Evolutionary conservation across 2,113 vertebrate species (phyloP), one percentile per base, ranked within the genome.

Genomic region (Oreochromis tanganicae): DNA sequence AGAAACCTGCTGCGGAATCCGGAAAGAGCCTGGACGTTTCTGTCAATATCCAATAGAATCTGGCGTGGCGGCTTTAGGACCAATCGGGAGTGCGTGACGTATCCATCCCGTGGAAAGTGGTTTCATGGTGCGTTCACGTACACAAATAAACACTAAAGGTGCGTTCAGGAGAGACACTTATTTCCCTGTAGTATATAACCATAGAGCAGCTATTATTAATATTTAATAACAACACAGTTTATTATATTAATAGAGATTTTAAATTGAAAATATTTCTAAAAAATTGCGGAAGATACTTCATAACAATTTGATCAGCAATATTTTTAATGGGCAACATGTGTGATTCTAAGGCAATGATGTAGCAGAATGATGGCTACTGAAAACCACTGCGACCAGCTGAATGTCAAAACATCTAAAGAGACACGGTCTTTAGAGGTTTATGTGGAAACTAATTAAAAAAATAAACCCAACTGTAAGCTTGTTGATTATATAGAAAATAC

Each of bases 1-100:
- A 46, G 38, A 91, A 38, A 34, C 7, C 55, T 41, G 80, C 54
- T 68, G 46, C 36, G 87, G 88, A 93, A 92, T 94, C 82, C 38
- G 6, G 1, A 48, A 48, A 6, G 34, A 43, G 87, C 88, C 88
- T 81, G 88, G 89, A 82, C 11, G 2, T 81, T 9, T n/a, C 5
- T 3, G 0, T 5, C 4, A 4, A 16, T 9, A 63, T 9, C 91
- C 93, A 93, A 90, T 91, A 14, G 9, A 5, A 81, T 50, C 36
- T 19, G 48, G 29, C 17, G 27, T 16, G 16, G 12, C 5, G 7
- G 34, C 6, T 5, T 50, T 38, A 19, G 9, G 43, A 41, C 92
- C 88, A 91, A 91, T 88, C 32, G 48, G n/a, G 17, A 63, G n/a
- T 3, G 9, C 83, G 10, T 89, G 85, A 90, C 80, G 83, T 78